phyloP scores from a whole-genome alignment of 2,888 invertebrate species.

The Trissonchulus sp. region DNA sequence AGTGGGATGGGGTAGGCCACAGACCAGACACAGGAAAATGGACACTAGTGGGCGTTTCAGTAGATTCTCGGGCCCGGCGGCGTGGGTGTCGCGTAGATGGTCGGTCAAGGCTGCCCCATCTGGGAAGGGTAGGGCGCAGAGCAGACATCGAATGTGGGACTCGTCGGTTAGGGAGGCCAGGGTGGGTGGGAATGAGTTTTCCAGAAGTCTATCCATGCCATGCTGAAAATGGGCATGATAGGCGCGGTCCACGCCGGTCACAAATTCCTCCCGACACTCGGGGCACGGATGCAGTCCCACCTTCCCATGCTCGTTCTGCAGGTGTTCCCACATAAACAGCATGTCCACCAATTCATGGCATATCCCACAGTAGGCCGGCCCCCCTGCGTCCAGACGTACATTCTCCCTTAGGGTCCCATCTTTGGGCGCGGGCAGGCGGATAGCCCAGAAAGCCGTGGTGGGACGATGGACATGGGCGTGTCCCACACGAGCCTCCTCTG shows the following conservation, averaged over 20 bases:
- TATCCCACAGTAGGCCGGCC: not conserved
- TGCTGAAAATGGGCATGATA: not conserved
- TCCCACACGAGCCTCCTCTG: not conserved
- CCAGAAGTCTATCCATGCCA: not conserved
- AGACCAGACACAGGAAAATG: not conserved
- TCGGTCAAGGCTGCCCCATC: not conserved
- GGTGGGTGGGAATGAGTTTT: not conserved
- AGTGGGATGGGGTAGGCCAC: not conserved
- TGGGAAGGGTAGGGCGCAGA: not conserved
- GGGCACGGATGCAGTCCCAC: not conserved
- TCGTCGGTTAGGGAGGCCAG: not conserved
- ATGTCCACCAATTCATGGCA: not conserved
- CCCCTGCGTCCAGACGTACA: not conserved
- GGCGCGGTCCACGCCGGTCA: not conserved
- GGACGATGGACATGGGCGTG: not conserved
- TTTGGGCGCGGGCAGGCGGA: not conserved
- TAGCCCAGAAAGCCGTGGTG: not conserved
- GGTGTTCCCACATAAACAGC: not conserved
- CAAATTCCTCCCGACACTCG: not conserved
- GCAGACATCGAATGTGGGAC: not conserved
- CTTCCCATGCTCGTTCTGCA: not conserved
- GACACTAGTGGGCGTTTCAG: not conserved
- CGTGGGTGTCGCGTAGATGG: not conserved
- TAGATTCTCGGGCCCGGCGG: not conserved
- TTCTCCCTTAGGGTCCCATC: too few relatives aligned